These are phyloP conservation scores for Hemicrepidius hirtus DNA, from an alignment of 2,888 invertebrate genomes.

Conservation along the genomic window DNA sequence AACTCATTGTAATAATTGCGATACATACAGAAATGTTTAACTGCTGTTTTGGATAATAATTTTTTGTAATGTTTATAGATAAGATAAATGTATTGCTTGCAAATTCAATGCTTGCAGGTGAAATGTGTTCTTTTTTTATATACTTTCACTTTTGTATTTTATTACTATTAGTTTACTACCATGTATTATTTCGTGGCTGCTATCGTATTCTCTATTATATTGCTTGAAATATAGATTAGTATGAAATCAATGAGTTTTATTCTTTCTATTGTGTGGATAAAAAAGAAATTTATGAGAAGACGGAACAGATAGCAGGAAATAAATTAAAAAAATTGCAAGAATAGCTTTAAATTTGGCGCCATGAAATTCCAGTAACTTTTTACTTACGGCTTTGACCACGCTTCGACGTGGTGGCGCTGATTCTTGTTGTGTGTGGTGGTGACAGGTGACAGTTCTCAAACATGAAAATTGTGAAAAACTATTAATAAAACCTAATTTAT, in stretches of 20 bases:
- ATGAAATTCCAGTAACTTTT: too few species aligned
- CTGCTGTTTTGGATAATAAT: conserved; percentile 48
- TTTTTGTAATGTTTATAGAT: conserved; percentile 37
- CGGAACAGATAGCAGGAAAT: too few species aligned
- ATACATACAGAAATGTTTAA: conserved; percentile 30
- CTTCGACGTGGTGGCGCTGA: too few species aligned
- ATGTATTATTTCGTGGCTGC: conserved; percentile 38
- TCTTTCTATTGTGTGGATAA: too few species aligned
- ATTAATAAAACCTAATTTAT: too few species aligned
- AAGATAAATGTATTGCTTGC: conserved; percentile 46
- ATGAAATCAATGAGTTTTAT: not conserved
- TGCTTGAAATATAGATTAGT: conserved; percentile 41
- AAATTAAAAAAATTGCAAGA: too few species aligned
- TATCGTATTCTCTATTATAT: conserved; percentile 37
- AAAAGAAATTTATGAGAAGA: too few species aligned
- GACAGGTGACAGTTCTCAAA: too few species aligned
- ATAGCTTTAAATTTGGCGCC: too few species aligned
- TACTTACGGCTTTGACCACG: too few species aligned
- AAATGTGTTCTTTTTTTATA: conserved; percentile 32
- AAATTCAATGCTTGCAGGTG: conserved; percentile 48
- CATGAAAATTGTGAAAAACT: too few species aligned
- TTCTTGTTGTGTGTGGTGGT: too few species aligned
- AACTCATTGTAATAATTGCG: conserved; percentile 22
- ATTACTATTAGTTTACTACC: conserved; percentile 20
- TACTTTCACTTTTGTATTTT: conserved; percentile 33